Conservation (phyloP, 1,140 invertebrate species). For the Drosophila repletoides region DNA sequence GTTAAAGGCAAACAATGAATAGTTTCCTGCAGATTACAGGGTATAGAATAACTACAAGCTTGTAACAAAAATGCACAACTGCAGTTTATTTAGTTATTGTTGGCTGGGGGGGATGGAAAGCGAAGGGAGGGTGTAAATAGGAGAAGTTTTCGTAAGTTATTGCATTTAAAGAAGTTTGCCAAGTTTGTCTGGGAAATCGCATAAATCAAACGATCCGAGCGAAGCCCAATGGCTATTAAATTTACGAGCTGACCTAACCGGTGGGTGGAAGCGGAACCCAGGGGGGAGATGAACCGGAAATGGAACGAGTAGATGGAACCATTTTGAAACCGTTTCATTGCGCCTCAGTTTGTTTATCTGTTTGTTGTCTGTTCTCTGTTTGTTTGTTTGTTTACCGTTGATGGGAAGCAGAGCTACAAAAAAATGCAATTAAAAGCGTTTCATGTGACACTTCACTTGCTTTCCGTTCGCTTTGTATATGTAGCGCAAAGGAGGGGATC, state of each 20-base stretch:
- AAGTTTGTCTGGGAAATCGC: conserved; percentile 36
- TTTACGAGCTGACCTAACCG: conserved; percentile 48
- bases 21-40: no score
- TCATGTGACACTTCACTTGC: conserved; percentile 62
- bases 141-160: conserved; percentile 11
- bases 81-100: no score
- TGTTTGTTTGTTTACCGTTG: conserved; percentile 29
- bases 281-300: neutral
- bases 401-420: conserved; percentile 31
- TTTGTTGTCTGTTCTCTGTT: conserved; percentile 17
- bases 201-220: conserved; percentile 50
- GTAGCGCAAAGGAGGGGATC: no score
- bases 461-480: neutral
- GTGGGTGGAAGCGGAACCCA: neutral
- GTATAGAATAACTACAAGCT: no score
- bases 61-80: no score
- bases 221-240: conserved; percentile 57
- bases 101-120: no score
- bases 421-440: conserved; percentile 73
- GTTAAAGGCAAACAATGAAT: no score
- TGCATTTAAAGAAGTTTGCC: conserved; percentile 16
- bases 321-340: conserved; percentile 44
- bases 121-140: neutral
- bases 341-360: conserved; percentile 34
- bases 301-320: conserved; percentile 1